Conservation (phyloP, 2,113 vertebrate species). For the Pao palembangensis region DNA sequence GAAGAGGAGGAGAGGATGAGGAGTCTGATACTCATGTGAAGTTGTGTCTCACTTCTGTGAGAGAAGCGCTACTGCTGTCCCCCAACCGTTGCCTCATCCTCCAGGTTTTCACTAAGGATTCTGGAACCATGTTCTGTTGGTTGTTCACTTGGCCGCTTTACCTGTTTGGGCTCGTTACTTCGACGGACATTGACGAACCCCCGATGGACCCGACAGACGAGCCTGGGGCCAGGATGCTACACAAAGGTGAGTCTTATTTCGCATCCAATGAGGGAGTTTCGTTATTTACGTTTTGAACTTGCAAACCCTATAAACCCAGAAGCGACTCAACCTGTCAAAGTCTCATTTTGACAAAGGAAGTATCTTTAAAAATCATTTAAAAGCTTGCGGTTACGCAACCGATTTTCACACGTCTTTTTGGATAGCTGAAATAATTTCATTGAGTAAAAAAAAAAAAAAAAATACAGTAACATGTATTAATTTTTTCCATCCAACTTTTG, state of each 20-base stretch:
- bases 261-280: not conserved
- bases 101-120: not conserved
- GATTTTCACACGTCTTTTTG: no score
- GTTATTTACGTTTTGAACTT: no score
- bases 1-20: constrained; percentile 29
- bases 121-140: constrained; percentile 39
- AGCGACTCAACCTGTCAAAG: no score
- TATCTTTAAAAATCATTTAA: no score
- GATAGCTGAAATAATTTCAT: no score
- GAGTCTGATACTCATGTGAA: no score
- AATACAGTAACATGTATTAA: no score
- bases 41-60: constrained; percentile 4
- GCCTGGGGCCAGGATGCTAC: constrained; percentile 69
- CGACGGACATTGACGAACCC: constrained; percentile 14
- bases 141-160: constrained; percentile 34
- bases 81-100: not conserved
- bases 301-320: no score
- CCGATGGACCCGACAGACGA: constrained; percentile 47
- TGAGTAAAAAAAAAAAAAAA: no score
- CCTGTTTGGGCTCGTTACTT: constrained; percentile 25
- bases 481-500: no score
- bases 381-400: no score
- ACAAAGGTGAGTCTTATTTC: constrained; percentile 50
- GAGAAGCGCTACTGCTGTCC: not conserved
- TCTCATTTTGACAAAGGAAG: no score